Evolutionary conservation across 2,888 invertebrate species (phyloP).

Genomic region (Heliothis peltigera): DNA sequence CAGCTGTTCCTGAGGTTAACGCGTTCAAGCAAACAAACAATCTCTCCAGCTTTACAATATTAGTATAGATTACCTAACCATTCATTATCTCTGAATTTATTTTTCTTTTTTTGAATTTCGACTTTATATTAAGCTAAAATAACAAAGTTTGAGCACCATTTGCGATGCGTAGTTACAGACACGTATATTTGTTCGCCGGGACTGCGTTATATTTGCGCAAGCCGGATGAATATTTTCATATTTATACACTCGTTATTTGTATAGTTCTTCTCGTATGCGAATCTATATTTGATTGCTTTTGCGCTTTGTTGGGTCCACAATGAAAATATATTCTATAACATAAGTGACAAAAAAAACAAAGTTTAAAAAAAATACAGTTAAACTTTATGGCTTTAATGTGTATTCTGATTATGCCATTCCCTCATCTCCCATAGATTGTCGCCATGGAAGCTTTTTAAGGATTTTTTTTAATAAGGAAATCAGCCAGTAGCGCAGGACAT

Average conservation of each 20-base stretch:
- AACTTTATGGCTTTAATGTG: no score
- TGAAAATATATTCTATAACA: not conserved
- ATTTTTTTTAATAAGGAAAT: no score
- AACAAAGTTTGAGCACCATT: constrained; percentile 46
- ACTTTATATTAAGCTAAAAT: not conserved
- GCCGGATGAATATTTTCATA: constrained; percentile 60
- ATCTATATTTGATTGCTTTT: constrained; percentile 10
- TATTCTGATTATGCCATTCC: no score
- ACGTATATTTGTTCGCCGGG: constrained; percentile 54
- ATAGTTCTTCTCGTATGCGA: constrained; percentile 38
- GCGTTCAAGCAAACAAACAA: no score
- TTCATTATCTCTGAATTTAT: no score
- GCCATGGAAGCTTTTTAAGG: no score
- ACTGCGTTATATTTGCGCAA: constrained; percentile 58
- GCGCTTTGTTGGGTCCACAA: constrained; percentile 1
- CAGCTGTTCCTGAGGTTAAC: no score
- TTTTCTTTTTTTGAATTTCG: no score
- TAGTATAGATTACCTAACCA: no score
- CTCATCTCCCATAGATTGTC: no score
- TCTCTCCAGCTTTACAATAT: no score
- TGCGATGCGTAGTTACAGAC: constrained; percentile 53
- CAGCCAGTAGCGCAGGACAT: no score
- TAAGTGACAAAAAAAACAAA: not conserved
- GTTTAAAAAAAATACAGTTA: not conserved
- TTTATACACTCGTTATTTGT: constrained; percentile 53